phyloP scores from a whole-genome alignment of 2,888 invertebrate genomes.

The Troilus luridus region DNA sequence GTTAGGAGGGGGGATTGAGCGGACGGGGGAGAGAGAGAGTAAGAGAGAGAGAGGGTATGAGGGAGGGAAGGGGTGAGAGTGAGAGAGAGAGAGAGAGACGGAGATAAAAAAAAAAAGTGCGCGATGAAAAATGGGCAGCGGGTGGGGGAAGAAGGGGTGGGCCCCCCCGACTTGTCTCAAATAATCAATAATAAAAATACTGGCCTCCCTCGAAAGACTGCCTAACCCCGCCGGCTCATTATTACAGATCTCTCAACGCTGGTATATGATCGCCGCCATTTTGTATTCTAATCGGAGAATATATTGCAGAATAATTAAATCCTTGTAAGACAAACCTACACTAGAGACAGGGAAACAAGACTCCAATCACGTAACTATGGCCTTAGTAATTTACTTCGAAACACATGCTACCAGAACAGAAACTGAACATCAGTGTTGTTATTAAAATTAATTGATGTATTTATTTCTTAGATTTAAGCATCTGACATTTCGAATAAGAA shows the following conservation, averaged over 20 bases:
- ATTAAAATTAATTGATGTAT: too few species aligned
- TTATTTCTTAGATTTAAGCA: too few species aligned
- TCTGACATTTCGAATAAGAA: too few species aligned
- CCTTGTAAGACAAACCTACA: neutral
- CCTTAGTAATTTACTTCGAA: too few species aligned
- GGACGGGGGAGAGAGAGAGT: conserved; percentile 22
- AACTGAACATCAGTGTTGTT: too few species aligned
- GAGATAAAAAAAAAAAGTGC: conserved; percentile 42
- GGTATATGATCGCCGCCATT: too few species aligned
- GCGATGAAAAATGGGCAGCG: conserved; percentile 55
- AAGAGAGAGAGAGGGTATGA: conserved; percentile 1
- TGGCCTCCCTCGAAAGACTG: conserved; percentile 48
- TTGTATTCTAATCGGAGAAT: neutral
- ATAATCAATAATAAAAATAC: conserved; percentile 61
- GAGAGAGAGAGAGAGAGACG: neutral
- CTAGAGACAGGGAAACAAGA: neutral
- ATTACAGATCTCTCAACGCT: neutral
- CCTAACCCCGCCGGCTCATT: conserved; percentile 31
- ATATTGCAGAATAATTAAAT: neutral
- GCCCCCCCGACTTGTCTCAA: conserved; percentile 56
- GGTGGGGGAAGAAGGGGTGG: conserved; percentile 53
- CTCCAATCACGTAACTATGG: too few species aligned
- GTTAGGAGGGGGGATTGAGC: neutral
- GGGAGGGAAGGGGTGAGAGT: neutral
- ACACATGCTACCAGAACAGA: too few species aligned